A percentile compares a stretch with the other conserved stretches of the same genome.
These are phyloP conservation scores for Coecobrya sp. DNA, from an alignment of 2,888 invertebrate species.

Conservation along the genomic window DNA sequence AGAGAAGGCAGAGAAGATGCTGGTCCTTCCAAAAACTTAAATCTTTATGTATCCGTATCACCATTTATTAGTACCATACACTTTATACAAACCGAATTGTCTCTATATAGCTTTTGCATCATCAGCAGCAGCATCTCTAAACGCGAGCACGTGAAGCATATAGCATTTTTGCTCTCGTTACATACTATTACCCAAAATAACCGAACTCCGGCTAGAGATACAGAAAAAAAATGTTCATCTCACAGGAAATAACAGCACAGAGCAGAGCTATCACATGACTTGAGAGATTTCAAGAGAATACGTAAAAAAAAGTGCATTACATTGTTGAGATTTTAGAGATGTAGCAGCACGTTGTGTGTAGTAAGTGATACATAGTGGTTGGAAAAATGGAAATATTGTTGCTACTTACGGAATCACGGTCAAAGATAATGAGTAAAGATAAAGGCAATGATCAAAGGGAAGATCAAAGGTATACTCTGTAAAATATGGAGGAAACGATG, in stretches of 20 bases:
- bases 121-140: neutral
- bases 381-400: neutral
- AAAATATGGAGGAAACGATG: no score
- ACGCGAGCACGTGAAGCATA: neutral
- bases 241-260: neutral
- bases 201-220: neutral
- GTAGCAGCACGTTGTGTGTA: neutral
- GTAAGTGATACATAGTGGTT: neutral
- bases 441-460: no score
- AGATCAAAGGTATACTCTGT: no score
- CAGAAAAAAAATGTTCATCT: neutral
- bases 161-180: neutral
- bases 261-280: conserved; percentile 15
- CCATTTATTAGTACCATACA: neutral
- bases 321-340: neutral
- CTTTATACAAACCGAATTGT: neutral
- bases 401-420: no score
- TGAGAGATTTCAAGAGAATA: neutral
- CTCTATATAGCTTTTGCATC: neutral
- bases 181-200: neutral
- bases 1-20: neutral
- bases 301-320: neutral
- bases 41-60: neutral
- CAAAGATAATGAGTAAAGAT: no score
- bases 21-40: neutral